These are phyloP conservation scores for Drosophila multiciliata DNA, from an alignment of 2,888 invertebrate genomes.

Conservation along the genomic window DNA sequence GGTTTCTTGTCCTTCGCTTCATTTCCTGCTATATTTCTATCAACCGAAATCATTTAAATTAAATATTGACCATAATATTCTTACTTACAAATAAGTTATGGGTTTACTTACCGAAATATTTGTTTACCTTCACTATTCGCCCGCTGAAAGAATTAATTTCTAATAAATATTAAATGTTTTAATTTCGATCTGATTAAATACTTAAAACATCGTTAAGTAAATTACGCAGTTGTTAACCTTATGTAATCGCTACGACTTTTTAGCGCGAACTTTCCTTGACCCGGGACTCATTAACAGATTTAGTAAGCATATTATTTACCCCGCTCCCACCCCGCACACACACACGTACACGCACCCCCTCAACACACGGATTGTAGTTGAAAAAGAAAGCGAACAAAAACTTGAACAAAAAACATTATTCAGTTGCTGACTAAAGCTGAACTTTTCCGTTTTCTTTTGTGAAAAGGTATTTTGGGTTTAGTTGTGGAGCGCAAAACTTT, in stretches of 20 bases:
- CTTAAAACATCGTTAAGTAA: constrained; percentile 7
- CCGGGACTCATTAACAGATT: constrained; percentile 19
- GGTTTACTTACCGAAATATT: neutral
- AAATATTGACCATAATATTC: neutral
- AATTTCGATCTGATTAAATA: neutral
- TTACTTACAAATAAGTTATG: neutral
- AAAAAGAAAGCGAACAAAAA: constrained; percentile 20
- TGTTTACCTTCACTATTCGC: neutral
- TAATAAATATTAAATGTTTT: neutral
- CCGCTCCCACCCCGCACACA: neutral
- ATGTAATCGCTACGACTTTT: constrained; percentile 1
- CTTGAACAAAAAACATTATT: constrained; percentile 30
- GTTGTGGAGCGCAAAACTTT: constrained; percentile 39
- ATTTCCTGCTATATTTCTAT: neutral
- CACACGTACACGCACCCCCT: neutral
- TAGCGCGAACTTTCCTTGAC: constrained; percentile 1
- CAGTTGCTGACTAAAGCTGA: constrained; percentile 23
- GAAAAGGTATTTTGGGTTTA: constrained; percentile 32
- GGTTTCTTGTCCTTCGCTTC: neutral
- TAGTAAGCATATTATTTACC: neutral
- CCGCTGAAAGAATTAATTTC: neutral
- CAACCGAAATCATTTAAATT: neutral
- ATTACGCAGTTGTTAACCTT: constrained; percentile 4
- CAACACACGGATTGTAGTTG: neutral
- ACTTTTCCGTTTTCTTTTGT: constrained; percentile 41